Percentiles rank a stretch among this genome's conserved stretches.
These are phyloP conservation scores for Hedychridium roseum DNA, from an alignment of 2,888 invertebrate species.

Conservation along the genomic window DNA sequence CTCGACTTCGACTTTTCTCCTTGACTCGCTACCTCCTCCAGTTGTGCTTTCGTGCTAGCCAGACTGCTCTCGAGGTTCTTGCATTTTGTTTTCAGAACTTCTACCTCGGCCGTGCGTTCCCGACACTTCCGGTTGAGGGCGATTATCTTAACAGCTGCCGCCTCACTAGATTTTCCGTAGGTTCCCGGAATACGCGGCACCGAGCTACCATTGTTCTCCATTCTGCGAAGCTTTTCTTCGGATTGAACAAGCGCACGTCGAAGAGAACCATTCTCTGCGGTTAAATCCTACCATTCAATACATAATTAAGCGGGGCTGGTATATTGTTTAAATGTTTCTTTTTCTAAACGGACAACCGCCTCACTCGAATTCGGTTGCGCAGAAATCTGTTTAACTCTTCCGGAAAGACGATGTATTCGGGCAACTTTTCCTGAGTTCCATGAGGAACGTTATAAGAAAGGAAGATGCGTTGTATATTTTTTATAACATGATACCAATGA, in stretches of 20 bases:
- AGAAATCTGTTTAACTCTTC: constrained; percentile 71
- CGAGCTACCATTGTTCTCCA: background rate
- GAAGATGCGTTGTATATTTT: no score
- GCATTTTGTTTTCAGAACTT: constrained; percentile 69
- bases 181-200: constrained; percentile 1
- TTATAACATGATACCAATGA: no score
- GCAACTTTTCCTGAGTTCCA: constrained; percentile 27
- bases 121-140: constrained; percentile 74
- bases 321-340: background rate
- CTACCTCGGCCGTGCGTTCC: constrained; percentile 71
- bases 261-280: constrained; percentile 46
- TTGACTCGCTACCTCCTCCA: constrained; percentile 20
- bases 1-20: background rate
- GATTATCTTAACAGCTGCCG: constrained; percentile 72
- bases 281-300: constrained; percentile 37
- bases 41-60: constrained; percentile 60
- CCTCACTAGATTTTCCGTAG: constrained; percentile 63
- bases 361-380: constrained; percentile 69
- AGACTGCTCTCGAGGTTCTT: constrained; percentile 67
- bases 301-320: background rate
- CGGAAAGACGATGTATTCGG: constrained; percentile 68
- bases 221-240: constrained; percentile 32
- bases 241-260: constrained; percentile 41
- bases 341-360: constrained; percentile 2
- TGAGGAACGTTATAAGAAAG: no score